Base-by-base conservation (phyloP, 2,113 vertebrate species). In the Cyanoramphus novaezelandiae region DNA sequence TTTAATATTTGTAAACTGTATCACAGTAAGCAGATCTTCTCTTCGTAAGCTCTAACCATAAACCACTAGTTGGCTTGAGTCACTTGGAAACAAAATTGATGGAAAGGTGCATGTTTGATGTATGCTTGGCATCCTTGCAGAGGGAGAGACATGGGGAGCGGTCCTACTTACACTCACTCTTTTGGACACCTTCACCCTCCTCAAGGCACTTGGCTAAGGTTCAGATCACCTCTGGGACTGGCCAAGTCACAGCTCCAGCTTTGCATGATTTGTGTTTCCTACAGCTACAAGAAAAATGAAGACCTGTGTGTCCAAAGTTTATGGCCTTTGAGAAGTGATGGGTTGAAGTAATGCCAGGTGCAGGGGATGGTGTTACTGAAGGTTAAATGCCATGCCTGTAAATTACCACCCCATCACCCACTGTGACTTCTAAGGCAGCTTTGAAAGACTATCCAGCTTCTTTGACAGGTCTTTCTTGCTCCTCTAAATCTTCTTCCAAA, bases 311-410 rank as follows among this genome's bases (percentile, higher is more conserved):
- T 95, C 90, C 88, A 82, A 84, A 93, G 91, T 92, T 95, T 96
- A 93, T 91, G 91, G 87, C 94, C 94, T 97, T 94, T 89, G 88
- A 97, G 95, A 94, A 94, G 86, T 93, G 92, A 97, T 96, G 92
- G 81, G 83, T 86, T 96, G 88, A 94, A 96, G 92, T 82, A 92
- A 85, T 96, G 95, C 95, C 95, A 94, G 85, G 92, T 94, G 87
- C 91, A 90, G 71, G 65, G 70, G 65, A 76, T 65, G 65, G 82
- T 96, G 93, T 93, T 96, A 95, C 89, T 59, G 77, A 41, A 88
- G 95, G 96, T 97, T 95, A 95, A 97, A 97, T 95, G 96, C 89
- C 93, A 77, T 31, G n/a, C 83, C 89, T 67, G 81, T 97, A 97
- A 97, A 97, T 95, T 95, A 94, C 78, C 81, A n/a, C 71, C 69